phyloP scores from a whole-genome alignment of 1,140 invertebrate species.

The Brachionus sp. region DNA sequence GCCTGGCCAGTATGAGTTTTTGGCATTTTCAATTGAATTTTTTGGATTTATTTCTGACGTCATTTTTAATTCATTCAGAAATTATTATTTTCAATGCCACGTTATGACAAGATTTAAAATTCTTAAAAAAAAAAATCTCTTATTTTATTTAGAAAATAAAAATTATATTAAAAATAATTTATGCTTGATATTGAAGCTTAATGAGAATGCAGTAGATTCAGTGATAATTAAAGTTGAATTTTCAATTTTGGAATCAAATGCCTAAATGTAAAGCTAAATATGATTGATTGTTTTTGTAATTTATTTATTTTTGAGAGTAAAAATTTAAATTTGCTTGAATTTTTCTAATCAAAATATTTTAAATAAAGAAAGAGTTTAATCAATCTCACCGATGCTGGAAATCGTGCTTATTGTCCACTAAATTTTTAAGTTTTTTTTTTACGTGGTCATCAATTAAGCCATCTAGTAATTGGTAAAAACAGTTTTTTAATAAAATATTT shows the following conservation, averaged over 20 bases:
- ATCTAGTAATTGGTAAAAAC: too few species aligned
- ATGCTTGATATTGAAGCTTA: background rate
- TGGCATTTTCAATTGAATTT: background rate
- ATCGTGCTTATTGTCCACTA: too few species aligned
- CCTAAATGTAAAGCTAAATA: background rate
- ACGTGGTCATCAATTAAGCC: too few species aligned
- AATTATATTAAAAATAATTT: background rate
- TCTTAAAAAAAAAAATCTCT: background rate
- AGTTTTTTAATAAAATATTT: too few species aligned
- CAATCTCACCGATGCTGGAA: too few species aligned
- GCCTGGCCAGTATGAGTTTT: conserved; percentile 29
- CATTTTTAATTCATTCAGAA: background rate
- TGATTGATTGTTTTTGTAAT: background rate
- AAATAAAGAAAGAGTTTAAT: too few species aligned
- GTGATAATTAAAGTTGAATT: background rate
- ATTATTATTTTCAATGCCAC: background rate
- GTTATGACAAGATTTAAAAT: background rate
- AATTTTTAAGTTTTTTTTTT: too few species aligned
- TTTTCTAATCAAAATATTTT: too few species aligned
- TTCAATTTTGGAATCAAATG: background rate
- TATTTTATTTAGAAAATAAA: background rate
- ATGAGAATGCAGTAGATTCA: background rate
- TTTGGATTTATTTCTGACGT: background rate
- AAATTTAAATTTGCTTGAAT: too few species aligned
- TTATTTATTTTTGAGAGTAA: background rate